These are phyloP conservation scores for Caradrina clavipalpis DNA, from an alignment of 2,888 invertebrate species.

Conservation along the genomic window DNA sequence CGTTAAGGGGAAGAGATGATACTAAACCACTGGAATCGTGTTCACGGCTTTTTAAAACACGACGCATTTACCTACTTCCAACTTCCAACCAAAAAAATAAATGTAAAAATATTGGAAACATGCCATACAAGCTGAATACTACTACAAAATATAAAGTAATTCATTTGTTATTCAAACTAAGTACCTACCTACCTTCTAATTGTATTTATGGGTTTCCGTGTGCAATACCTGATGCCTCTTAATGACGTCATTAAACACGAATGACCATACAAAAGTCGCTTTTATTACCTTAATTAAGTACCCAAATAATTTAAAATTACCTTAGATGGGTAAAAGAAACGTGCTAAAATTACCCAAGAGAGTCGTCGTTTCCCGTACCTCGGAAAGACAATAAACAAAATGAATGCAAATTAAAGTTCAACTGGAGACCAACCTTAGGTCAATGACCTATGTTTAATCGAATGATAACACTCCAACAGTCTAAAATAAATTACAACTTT, in stretches of 20 bases:
- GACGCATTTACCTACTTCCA: too few relatives aligned
- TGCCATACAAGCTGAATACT: too few relatives aligned
- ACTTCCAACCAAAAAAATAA: too few relatives aligned
- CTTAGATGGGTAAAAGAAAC: background rate
- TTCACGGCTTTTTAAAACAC: too few relatives aligned
- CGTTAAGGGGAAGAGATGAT: too few relatives aligned
- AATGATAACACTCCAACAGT: background rate
- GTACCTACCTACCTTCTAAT: background rate
- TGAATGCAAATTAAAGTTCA: background rate
- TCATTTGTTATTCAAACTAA: background rate
- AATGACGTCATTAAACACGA: conserved; percentile 14
- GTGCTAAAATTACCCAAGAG: conserved; percentile 17
- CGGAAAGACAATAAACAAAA: background rate
- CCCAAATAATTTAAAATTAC: conserved; percentile 5
- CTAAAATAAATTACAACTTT: conserved; percentile 13
- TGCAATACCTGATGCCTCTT: background rate
- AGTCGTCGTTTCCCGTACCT: background rate
- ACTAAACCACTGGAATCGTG: too few relatives aligned
- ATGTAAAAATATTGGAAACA: too few relatives aligned
- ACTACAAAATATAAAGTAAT: background rate
- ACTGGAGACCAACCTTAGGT: background rate
- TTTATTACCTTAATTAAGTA: conserved; percentile 32
- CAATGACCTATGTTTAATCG: conserved; percentile 12
- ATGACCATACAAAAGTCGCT: background rate
- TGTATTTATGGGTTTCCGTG: conserved; percentile 1